Evolutionary conservation across 2,888 invertebrate genomes (phyloP).

Genomic region (Trichopria drosophilae): DNA sequence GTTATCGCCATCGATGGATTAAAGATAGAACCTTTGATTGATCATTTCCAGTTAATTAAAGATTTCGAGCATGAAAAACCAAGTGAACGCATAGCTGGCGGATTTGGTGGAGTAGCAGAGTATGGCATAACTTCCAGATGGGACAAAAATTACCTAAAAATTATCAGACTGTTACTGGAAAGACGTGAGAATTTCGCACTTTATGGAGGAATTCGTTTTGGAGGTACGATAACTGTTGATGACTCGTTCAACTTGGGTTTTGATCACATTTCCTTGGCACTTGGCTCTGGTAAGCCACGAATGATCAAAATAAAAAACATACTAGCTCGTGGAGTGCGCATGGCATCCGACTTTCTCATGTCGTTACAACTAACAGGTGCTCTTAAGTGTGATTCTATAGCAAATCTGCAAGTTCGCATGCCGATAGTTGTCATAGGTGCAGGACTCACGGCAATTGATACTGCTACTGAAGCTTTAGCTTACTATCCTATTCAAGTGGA

Average conservation of each 20-base stretch:
- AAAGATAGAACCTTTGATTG: slow-evolving; percentile 20
- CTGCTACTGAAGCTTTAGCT: slow-evolving; percentile 27
- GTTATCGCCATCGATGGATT: slow-evolving; percentile 19
- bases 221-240: slow-evolving; percentile 26
- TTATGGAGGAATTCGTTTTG: slow-evolving; percentile 27
- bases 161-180: slow-evolving; percentile 27
- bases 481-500: slow-evolving; percentile 28
- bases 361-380: slow-evolving; percentile 27
- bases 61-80: slow-evolving; percentile 18
- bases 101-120: slow-evolving; percentile 22
- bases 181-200: slow-evolving; percentile 25
- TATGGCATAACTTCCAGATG: slow-evolving; percentile 27
- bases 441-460: slow-evolving; percentile 24
- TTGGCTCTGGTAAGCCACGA: slow-evolving; percentile 27
- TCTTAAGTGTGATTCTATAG: slow-evolving; percentile 26
- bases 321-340: slow-evolving; percentile 25
- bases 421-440: slow-evolving; percentile 25
- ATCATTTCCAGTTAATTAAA: slow-evolving; percentile 14
- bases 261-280: slow-evolving; percentile 26
- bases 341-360: slow-evolving; percentile 28
- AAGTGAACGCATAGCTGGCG: slow-evolving; percentile 14
- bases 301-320: slow-evolving; percentile 25
- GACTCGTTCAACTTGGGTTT: slow-evolving; percentile 21
- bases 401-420: slow-evolving; percentile 25
- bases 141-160: slow-evolving; percentile 27